phyloP scores from a whole-genome alignment of 2,888 invertebrate species.

The Acanthococcus lagerstroemiae region DNA sequence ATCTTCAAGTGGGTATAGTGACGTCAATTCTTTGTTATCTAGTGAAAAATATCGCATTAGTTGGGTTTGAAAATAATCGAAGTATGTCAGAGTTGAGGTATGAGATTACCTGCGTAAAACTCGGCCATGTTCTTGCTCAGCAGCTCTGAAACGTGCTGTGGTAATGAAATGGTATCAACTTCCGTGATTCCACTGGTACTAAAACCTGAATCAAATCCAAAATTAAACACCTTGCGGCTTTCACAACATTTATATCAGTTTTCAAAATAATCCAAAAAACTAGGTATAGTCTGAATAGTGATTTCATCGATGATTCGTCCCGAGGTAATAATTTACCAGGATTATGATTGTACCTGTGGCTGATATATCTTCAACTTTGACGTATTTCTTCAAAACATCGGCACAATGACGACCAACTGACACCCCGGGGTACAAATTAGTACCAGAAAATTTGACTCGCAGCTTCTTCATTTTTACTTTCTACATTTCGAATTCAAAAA shows the following conservation, averaged over 20 bases:
- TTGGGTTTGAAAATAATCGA: too few relatives aligned
- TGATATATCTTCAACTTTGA: neutral
- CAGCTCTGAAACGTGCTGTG: neutral
- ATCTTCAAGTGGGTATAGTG: slow-evolving; percentile 34
- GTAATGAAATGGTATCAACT: neutral
- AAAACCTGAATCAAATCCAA: too few relatives aligned
- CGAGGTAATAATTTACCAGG: too few relatives aligned
- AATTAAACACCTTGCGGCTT: too few relatives aligned
- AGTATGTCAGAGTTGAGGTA: neutral
- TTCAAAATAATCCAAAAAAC: too few relatives aligned
- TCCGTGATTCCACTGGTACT: too few relatives aligned
- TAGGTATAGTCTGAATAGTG: too few relatives aligned
- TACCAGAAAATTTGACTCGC: neutral
- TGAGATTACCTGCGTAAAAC: neutral
- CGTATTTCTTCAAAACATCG: neutral
- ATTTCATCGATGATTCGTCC: too few relatives aligned
- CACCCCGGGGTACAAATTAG: neutral
- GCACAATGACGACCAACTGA: neutral
- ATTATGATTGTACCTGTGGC: too few relatives aligned
- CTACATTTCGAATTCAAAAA: neutral
- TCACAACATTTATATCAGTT: too few relatives aligned
- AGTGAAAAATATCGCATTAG: too few relatives aligned
- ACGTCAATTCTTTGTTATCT: slow-evolving; percentile 3
- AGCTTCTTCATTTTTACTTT: neutral
- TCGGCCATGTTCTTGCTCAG: neutral